Conservation (phyloP, 2,888 invertebrate species). For the Balanococcus diminutus region DNA sequence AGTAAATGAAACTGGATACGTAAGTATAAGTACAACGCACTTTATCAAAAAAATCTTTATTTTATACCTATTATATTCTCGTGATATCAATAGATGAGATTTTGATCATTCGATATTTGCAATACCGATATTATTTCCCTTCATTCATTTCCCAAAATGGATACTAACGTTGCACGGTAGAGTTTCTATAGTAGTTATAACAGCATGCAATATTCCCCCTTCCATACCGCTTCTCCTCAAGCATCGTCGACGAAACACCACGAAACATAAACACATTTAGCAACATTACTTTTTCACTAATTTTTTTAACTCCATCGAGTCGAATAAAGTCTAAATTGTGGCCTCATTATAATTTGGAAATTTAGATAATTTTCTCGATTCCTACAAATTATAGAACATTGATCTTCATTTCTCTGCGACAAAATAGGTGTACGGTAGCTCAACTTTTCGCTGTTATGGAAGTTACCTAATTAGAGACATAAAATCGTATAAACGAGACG, state of each 20-base stretch:
- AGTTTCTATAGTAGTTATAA: too few species aligned
- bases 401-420: not conserved
- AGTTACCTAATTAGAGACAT: not conserved
- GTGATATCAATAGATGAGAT: too few species aligned
- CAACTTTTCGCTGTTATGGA: not conserved
- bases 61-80: too few species aligned
- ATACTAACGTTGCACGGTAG: too few species aligned
- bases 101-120: too few species aligned
- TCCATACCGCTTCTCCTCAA: not conserved
- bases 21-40: too few species aligned
- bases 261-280: not conserved
- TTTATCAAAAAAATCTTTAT: too few species aligned
- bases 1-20: too few species aligned
- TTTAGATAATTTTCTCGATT: not conserved
- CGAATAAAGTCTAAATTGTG: too few species aligned
- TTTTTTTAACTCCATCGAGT: not conserved
- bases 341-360: not conserved
- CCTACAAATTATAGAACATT: not conserved
- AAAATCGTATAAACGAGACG: not conserved
- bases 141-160: too few species aligned
- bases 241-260: not conserved
- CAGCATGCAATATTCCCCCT: not conserved
- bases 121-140: too few species aligned
- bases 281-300: not conserved
- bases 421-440: not conserved